Evolutionary conservation across 2,888 invertebrate genomes (phyloP), one percentile per base, ranked within the genome.

Genomic region (Meghimatium bilineatum): DNA sequence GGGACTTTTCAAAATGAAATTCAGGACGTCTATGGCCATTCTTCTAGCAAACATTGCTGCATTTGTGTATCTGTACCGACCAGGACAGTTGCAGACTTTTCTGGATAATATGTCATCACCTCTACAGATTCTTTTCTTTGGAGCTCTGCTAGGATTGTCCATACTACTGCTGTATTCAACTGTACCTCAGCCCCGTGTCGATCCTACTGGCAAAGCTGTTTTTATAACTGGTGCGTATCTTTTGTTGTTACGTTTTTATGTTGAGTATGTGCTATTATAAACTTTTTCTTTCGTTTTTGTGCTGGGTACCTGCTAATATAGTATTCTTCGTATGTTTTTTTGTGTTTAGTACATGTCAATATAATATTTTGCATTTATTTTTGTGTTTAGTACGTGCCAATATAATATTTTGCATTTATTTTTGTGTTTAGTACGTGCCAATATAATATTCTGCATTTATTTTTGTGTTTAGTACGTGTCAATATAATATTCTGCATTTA

Each of bases 191-290:
- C 49, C 44, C 36, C 12, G 84, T 34, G 60, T 86, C 5, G 84
- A 86, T 56, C 86, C 86, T 32, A n/a, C 82, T 23, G 84, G 84
- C 72, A 86, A 86, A 79, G 84, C 86, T 14, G 86, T 86, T 6
- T 63, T 86, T 52, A 86, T 86, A 29, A 86, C 86, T 66, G 86
- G 86, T 86, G n/a, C 66, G n/a, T 66, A 17, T 63, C 49, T 49
- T 56, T 56, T 56, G 44, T 56, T 56, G 8, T 6, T 56, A 56
- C 10, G 17, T 56, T 6, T 56, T 56, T 56, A 23, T 17, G 2
- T 44, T 12, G 44, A 8, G 44, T 44, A 12, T 44, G 44, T 12
- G 20, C 56, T 2, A 12, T 8, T 20, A 56, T 23, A 56, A 3
- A 56, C 20, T 56, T 56, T 20, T 56, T 56, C 3, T 8, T 44